phyloP scores from a whole-genome alignment of 2,888 invertebrate genomes.

The Drosophila silvestris region DNA sequence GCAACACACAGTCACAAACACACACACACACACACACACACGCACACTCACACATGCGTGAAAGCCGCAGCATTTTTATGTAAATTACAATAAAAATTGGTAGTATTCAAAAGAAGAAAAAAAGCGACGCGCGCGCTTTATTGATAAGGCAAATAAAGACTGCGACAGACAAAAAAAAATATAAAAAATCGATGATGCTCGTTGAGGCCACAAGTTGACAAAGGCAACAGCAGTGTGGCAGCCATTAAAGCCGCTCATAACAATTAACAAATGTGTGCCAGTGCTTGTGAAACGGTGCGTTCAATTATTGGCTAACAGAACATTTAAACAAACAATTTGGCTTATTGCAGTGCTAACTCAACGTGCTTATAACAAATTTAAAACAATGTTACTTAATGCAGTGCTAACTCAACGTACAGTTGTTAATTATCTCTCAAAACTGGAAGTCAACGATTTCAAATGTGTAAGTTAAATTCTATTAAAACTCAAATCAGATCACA shows the following conservation, averaged over 20 bases:
- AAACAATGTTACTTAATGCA: background rate
- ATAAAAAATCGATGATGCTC: conserved; percentile 11
- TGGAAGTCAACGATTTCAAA: background rate
- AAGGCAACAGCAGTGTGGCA: conserved; percentile 28
- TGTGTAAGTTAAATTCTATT: background rate
- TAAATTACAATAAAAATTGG: conserved; percentile 68
- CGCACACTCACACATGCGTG: conserved; percentile 8
- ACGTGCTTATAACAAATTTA: background rate
- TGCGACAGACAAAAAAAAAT: conserved; percentile 1
- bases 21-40: conserved; percentile 25
- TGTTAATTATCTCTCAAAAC: background rate
- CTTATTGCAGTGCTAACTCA: background rate
- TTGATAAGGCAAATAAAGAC: conserved; percentile 58
- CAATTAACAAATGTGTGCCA: conserved; percentile 34
- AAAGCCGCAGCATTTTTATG: conserved; percentile 67
- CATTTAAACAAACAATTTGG: background rate
- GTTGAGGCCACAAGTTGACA: conserved; percentile 24
- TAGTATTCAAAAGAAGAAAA: conserved; percentile 32
- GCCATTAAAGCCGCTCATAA: conserved; percentile 19
- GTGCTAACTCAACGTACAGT: background rate
- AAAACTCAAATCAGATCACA: background rate
- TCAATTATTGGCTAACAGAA: background rate
- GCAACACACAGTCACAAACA: conserved; percentile 49
- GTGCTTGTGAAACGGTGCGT: background rate
- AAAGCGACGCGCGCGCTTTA: conserved; percentile 19